Conservation (phyloP, 2,888 invertebrate species). For the Eustalomyia histrio region DNA sequence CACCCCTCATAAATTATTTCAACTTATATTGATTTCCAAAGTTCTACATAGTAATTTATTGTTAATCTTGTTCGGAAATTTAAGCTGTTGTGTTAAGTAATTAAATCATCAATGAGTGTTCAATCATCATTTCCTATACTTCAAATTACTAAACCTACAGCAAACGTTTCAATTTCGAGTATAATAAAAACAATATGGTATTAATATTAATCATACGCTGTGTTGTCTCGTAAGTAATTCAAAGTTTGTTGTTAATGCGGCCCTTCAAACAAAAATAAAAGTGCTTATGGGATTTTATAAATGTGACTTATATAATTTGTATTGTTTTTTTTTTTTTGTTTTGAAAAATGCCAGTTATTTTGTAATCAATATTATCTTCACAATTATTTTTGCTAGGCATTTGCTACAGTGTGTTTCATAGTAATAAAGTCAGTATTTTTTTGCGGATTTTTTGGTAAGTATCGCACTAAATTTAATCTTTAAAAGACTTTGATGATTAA, state of each 20-base stretch:
- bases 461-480: no score
- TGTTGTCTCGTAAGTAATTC: not conserved
- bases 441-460: no score
- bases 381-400: slow-evolving; percentile 5
- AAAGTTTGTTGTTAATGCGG: not conserved
- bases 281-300: not conserved
- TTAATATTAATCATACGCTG: slow-evolving; percentile 24
- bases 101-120: not conserved
- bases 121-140: not conserved
- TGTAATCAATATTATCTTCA: slow-evolving; percentile 29
- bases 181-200: slow-evolving; percentile 18
- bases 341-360: slow-evolving; percentile 22
- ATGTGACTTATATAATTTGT: slow-evolving; percentile 3
- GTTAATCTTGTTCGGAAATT: not conserved
- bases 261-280: not conserved
- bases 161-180: not conserved
- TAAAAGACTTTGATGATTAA: no score
- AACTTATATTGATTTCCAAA: not conserved
- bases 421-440: no score
- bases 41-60: not conserved
- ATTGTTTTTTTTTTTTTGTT: not conserved
- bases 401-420: no score
- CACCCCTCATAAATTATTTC: no score
- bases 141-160: not conserved
- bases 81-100: not conserved